Evolutionary conservation across 1,140 invertebrate species (phyloP), one percentile per base, ranked within the genome.

Genomic region (Maniola jurtina): DNA sequence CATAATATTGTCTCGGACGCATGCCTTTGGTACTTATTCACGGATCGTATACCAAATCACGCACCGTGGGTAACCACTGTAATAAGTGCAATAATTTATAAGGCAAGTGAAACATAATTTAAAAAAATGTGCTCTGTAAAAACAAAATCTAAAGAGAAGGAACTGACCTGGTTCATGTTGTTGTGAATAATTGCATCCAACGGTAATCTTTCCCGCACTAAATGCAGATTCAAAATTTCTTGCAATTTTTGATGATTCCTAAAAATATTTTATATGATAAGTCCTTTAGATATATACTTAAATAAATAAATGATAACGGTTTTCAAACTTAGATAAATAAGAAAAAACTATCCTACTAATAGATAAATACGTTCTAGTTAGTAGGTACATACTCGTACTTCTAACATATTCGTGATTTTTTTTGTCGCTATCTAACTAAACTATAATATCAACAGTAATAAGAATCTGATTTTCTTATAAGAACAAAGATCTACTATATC

Each of bases 161-260:
- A 25, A 71, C 73, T 80, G 5, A 96, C 95, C 93, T 95, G 93
- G 70, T 93, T 93, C 65, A 92, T 88, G 76, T 94, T 95, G 71
- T 94, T 94, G 56, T 94, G 90, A 33, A 93, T 92, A 64, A 97
- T 96, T 47, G 93, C 93, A 47, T 97, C 95, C 47, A 96, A 88
- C 5, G 95, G 94, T 40, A 98, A 89, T 67, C 93, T 92, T 62
- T 95, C 93, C 65, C 92, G 92, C 14, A 94, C 94, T 54, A 97
- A 94, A 85, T 98, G 97, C 71, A 98, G 92, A 70, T 95, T 94
- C 13, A 98, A 84, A 69, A 98, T 95, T 68, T 97, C 95, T 56
- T 89, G 92, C 69, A 97, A 91, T 65, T 92, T 93, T 64, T 94
- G 87, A 76, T 93, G 93, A 78, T 96, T 94, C 64, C 92, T 93